Base-by-base conservation (phyloP, 2,113 vertebrate genomes). In the Scalopus aquaticus region DNA sequence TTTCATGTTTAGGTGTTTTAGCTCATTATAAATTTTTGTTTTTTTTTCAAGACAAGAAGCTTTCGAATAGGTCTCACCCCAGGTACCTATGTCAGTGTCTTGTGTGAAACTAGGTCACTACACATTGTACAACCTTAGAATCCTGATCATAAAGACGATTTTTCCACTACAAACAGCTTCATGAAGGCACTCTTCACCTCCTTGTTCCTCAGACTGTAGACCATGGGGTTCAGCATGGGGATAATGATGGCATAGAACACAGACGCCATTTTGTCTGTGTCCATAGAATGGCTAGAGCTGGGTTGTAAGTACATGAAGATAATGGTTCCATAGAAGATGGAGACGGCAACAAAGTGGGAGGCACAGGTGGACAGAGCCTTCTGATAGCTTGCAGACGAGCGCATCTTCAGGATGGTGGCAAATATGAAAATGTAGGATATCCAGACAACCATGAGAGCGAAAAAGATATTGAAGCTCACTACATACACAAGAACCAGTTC, bases 131-230 rank as follows among this genome's bases (percentile, higher is more conserved):
- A 76, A 22, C 6, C 5, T n/a, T 84, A n/a, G 72, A 79, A 67
- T 15, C 12, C 60, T 16, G 54, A 92, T 32, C 64, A 19, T 62
- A 85, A n/a, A 77, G 2, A 82, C 9, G 44, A 51, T 28, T 91
- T 90, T 67, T 24, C 22, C 10, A 46, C 11, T 32, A 60, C 37
- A 32, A 91, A 0, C 7, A 73, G 2, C 37, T 82, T 90, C 28
- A 4, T 39, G 24, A 96, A 56, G 24, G 91, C 82, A 12, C 1
- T 73, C 32, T 96, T 95, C 0, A 94, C 92, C 0, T 97, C 93
- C 9, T 94, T 96, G 56, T 96, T 96, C 15, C 96, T 95, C 46
- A 96, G 30, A n/a, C 96, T 96, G 3, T 95, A 96, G 32, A 95
- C 78, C 46, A 96, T 0, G 9, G 96, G 96, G 42, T 95, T 97